These are phyloP conservation scores for Plutomurus gul DNA, from an alignment of 1,140 invertebrate genomes.

Conservation along the genomic window DNA sequence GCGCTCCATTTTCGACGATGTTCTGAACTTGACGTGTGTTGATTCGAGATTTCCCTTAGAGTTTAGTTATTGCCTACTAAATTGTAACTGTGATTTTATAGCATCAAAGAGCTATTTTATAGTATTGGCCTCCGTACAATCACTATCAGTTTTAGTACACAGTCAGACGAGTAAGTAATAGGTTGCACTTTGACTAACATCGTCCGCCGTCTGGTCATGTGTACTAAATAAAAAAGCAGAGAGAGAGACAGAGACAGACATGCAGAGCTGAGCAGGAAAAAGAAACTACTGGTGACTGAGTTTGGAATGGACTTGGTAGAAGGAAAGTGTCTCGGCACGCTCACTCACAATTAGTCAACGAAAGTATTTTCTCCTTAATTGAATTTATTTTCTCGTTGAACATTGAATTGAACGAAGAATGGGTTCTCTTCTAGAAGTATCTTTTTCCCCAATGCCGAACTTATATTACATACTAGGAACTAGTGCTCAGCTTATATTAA, in stretches of 20 bases:
- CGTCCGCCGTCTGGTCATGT: too few species aligned
- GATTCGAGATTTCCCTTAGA: not conserved
- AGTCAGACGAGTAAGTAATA: too few species aligned
- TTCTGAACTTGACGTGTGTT: not conserved
- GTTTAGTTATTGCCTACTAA: constrained; percentile 4
- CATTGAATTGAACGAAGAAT: not conserved
- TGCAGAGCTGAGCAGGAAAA: not conserved
- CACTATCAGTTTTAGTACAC: constrained; percentile 10
- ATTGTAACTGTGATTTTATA: constrained; percentile 23
- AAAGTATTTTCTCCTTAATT: constrained; percentile 14
- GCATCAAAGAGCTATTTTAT: not conserved
- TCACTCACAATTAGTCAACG: constrained; percentile 26
- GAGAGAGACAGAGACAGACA: too few species aligned
- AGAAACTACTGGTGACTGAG: constrained; percentile 7
- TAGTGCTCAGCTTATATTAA: not conserved
- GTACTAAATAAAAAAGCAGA: too few species aligned
- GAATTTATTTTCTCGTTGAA: constrained; percentile 10
- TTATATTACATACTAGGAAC: not conserved
- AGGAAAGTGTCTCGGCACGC: constrained; percentile 19
- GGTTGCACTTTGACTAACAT: too few species aligned
- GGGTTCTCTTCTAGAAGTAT: constrained; percentile 1
- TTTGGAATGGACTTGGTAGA: not conserved
- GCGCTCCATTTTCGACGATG: not conserved
- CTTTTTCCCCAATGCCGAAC: not conserved
- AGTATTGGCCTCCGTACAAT: not conserved